These are phyloP conservation scores for Pseudoips prasinana DNA, from an alignment of 2,888 invertebrate genomes.

Conservation along the genomic window DNA sequence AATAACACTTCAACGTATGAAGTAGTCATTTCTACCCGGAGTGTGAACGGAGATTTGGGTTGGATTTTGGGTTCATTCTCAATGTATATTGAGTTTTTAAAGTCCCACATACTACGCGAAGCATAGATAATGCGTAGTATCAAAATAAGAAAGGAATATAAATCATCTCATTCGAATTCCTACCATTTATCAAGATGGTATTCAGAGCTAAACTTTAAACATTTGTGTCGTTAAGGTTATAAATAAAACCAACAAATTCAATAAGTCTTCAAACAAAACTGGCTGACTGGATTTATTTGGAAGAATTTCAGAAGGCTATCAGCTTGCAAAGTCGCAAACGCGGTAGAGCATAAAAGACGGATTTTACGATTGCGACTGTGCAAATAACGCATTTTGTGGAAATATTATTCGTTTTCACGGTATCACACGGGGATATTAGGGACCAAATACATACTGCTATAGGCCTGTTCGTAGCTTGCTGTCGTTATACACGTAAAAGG, in stretches of 20 bases:
- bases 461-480: too few species aligned
- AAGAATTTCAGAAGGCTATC: constrained; percentile 28
- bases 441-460: constrained; percentile 15
- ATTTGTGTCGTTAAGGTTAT: constrained; percentile 9
- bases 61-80: too few species aligned
- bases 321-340: constrained; percentile 13
- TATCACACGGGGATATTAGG: constrained; percentile 15
- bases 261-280: constrained; percentile 21
- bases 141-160: too few species aligned
- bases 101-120: too few species aligned
- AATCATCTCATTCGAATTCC: too few species aligned
- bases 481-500: too few species aligned
- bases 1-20: too few species aligned
- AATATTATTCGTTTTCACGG: constrained; percentile 25
- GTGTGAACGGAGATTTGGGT: too few species aligned
- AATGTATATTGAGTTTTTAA: too few species aligned
- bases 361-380: constrained; percentile 37
- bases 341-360: constrained; percentile 30
- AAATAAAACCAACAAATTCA: constrained; percentile 30
- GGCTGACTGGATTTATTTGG: constrained; percentile 25
- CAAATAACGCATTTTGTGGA: constrained; percentile 33
- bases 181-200: too few species aligned
- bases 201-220: constrained; percentile 1
- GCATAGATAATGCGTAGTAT: too few species aligned
- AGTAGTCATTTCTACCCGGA: too few species aligned